Evolutionary conservation across 2,113 vertebrate genomes (phyloP).

Genomic region (Mellivora capensis): DNA sequence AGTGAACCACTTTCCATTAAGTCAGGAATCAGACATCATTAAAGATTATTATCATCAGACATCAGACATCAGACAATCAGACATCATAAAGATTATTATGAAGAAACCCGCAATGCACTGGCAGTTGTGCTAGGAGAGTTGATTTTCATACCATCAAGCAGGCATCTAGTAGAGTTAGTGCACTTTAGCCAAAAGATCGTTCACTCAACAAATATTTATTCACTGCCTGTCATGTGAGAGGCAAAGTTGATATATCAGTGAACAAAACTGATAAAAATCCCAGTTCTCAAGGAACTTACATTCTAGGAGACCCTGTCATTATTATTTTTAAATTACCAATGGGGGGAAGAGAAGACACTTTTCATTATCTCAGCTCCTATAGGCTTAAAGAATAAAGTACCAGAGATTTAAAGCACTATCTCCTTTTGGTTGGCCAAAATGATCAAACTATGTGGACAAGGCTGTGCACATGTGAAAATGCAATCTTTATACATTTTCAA

Average conservation of each 20-base stretch:
- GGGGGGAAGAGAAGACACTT: neutral
- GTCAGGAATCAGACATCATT: neutral
- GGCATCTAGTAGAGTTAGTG: neutral
- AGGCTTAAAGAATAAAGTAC: neutral
- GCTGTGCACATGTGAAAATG: no score
- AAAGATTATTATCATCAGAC: no score
- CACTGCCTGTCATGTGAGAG: neutral
- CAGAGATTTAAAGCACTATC: neutral
- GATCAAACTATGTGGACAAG: neutral
- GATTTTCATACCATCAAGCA: neutral
- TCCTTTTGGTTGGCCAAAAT: neutral
- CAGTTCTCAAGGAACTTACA: neutral
- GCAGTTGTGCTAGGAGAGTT: neutral
- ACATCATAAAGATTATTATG: neutral
- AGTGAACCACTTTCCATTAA: neutral
- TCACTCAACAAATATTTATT: neutral
- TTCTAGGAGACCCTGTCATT: neutral
- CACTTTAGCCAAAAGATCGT: neutral
- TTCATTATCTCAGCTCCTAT: neutral
- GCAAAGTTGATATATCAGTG: neutral
- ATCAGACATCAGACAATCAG: no score
- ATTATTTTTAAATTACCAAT: neutral
- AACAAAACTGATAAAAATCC: neutral
- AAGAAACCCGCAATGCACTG: neutral
- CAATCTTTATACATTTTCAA: neutral